Percentiles rank a stretch among this genome's conserved stretches.
These are phyloP conservation scores for Sclerodermus sp. DNA, from an alignment of 2,888 invertebrate species.

Conservation along the genomic window DNA sequence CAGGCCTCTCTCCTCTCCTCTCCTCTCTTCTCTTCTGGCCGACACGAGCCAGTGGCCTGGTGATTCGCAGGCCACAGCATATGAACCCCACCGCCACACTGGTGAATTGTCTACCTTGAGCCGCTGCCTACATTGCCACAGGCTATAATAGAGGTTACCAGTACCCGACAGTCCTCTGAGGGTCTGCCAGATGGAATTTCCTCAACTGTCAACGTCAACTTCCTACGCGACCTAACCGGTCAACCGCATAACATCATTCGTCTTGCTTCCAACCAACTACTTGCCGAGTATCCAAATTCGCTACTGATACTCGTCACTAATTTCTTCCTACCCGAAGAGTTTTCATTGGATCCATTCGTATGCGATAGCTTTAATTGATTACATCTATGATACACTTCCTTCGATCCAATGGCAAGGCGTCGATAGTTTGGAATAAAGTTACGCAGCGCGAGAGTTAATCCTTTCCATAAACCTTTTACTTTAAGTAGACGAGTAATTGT, in stretches of 20 bases:
- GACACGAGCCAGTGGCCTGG: slow-evolving; percentile 16
- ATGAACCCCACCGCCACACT: slow-evolving; percentile 21
- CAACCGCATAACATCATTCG: slow-evolving; percentile 35
- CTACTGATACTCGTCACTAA: no score
- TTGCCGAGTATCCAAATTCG: neutral
- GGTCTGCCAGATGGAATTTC: slow-evolving; percentile 30
- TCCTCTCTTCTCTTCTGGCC: slow-evolving; percentile 12
- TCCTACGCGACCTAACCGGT: slow-evolving; percentile 13
- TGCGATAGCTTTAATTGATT: no score
- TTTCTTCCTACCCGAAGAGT: no score
- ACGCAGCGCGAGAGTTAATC: no score
- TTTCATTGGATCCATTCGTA: no score
- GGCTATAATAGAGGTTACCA: slow-evolving; percentile 30
- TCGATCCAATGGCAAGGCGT: no score
- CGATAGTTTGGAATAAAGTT: no score
- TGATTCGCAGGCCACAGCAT: slow-evolving; percentile 19
- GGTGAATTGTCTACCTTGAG: neutral
- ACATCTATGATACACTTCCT: no score
- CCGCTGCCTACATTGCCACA: slow-evolving; percentile 19
- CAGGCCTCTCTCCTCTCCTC: slow-evolving; percentile 3
- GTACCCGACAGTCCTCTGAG: slow-evolving; percentile 35
- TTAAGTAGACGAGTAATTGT: no score
- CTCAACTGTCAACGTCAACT: slow-evolving; percentile 33
- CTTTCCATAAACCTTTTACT: no score
- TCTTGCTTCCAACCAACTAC: slow-evolving; percentile 34